Base-by-base conservation (phyloP, 2,113 vertebrate species). In the Argyrosomus japonicus region DNA sequence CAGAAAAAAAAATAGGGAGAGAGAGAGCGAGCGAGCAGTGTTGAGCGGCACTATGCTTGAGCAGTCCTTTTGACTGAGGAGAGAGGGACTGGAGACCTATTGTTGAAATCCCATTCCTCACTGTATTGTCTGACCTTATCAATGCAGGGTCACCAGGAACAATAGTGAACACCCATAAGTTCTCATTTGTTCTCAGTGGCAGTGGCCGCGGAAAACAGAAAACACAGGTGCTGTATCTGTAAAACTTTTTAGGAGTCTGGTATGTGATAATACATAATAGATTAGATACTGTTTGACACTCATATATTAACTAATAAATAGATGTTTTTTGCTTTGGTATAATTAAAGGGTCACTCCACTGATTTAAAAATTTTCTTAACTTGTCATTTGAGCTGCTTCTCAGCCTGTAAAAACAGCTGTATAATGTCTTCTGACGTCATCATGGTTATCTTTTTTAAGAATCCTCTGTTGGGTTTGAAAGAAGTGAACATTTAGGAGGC, bases 51-150 rank as follows among this genome's bases (percentile, higher is more conserved):
- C 89, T 88, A 92, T 93, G 94, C 91, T 85, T 92, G 86, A 90
- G 83, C 88, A 82, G 86, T 89, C 89, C 93, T 85, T 92, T 94
- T 93, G 92, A 93, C 79, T 77, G 80, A 76, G 88, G 75, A 87
- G 82, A 87, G 88, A 89, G 89, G 79, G 82, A 71, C 75, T 77
- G 75, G 57, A 75, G 88, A 70, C 58, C 89, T 84, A 88, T 91
- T 92, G 88, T 91, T 81, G 68, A 58, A 82, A 87, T 79, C 84
- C 83, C 84, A 88, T 92, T 92, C 69, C 86, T 89, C 88, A 92
- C 90, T 92, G 88, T 92, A 91, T 93, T 89, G 87, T 87, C 88
- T 56, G 75, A 92, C 91, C 88, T 91, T 88, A 92, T 89, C 81
- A 91, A 89, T 75, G 83, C 79, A 75, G 88, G 77, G 81, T 89